Base-by-base conservation (phyloP, 2,797 vertebrate species). In the Phylloscopus collybita region DNA sequence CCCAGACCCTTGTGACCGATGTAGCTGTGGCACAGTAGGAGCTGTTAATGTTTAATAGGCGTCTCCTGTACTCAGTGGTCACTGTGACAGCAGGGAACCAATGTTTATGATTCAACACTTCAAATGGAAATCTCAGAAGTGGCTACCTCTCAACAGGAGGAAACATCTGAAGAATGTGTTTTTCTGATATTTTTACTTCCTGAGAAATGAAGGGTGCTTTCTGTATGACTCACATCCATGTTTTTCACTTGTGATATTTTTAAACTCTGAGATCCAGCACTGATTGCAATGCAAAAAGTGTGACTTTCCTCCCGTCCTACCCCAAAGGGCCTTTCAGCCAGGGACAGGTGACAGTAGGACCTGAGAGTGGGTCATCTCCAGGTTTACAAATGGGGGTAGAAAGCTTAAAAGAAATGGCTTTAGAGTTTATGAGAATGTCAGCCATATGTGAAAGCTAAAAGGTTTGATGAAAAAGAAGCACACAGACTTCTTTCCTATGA, bases 231-330 rank as follows among this genome's bases (percentile, higher is more conserved):
- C 92, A 97, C 85, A 95, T 74, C 84, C 92, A 97, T 85, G 71
- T 90, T 96, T 98, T 96, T 97, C 96, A 94, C 93, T 96, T 95
- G 94, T 9, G 93, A 54, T 97, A 97, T 97, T 97, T 98, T 97
- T 95, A 95, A 93, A 93, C 86, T 65, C 88, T 0, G 9, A 81
- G 95, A 96, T 87, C 87, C 70, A 96, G 45, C 57, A 49, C 87
- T 79, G 95, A 94, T 23, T 76, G 69, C 70, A 96, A 73, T 56
- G 80, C 60, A 87, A 51, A 36, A 90, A 80, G 64, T 71, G 79
- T 64, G 84, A 86, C 74, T 85, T 86, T 23, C 38, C 71, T 85
- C n/a, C 76, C 0, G 0, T 85, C 71, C 73, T 87, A 87, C 71
- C 67, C 76, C 2, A 2, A 85, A 79, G 49, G 45, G 73, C 51